phyloP scores from a whole-genome alignment of 2,797 vertebrate species.

The Ctenochaetus hawaiiensis region DNA sequence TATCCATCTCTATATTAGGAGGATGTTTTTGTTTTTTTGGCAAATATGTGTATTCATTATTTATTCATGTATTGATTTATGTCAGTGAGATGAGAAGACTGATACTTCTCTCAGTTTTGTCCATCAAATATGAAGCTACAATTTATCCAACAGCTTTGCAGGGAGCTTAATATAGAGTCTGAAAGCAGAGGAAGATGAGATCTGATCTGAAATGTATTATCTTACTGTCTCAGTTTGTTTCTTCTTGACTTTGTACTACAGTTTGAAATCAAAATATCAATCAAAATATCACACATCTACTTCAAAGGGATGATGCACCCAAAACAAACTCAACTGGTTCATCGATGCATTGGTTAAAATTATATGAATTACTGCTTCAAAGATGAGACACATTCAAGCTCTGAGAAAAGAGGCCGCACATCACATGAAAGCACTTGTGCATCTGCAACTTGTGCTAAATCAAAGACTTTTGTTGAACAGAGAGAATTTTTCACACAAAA shows the following conservation, averaged over 20 bases:
- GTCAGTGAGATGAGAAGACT: not conserved
- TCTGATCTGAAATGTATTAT: too few species aligned
- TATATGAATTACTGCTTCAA: constrained; percentile 53
- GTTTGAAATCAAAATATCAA: not conserved
- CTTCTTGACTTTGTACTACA: not conserved
- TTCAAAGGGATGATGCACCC: constrained; percentile 25
- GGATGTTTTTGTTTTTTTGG: not conserved
- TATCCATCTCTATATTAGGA: not conserved
- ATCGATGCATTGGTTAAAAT: constrained; percentile 32
- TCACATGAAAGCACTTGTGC: constrained; percentile 49
- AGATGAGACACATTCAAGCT: constrained; percentile 26
- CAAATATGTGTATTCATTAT: not conserved
- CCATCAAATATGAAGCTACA: not conserved
- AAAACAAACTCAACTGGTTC: constrained; percentile 34
- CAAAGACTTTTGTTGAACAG: constrained; percentile 36
- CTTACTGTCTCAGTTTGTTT: not conserved
- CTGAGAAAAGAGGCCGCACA: constrained; percentile 23
- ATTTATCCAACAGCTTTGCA: not conserved
- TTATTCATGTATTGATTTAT: not conserved
- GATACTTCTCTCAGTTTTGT: not conserved
- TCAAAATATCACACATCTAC: not conserved
- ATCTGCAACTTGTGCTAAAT: constrained; percentile 29
- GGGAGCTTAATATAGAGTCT: not conserved
- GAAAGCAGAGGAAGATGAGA: not conserved
- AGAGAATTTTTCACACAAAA: constrained; percentile 15